Conservation (phyloP, 2,113 vertebrate genomes). For the Bolborhynchus lineola region DNA sequence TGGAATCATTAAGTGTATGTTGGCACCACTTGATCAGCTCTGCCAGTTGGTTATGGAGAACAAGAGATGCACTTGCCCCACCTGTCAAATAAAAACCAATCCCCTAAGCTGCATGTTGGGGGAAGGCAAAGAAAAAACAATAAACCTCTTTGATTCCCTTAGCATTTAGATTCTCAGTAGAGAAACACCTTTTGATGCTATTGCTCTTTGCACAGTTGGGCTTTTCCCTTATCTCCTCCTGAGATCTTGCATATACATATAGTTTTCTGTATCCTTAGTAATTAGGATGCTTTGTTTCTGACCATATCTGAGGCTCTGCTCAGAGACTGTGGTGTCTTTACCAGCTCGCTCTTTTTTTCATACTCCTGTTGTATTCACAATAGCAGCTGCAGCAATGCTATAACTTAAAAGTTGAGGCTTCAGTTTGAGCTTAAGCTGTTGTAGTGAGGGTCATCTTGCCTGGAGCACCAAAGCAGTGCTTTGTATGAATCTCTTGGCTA, state of each 20-base stretch:
- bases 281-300: constrained; percentile 40
- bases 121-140: neutral
- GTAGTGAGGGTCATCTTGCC: neutral
- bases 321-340: neutral
- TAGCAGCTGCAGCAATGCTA: neutral
- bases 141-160: neutral
- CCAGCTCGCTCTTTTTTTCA: neutral
- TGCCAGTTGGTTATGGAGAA: neutral
- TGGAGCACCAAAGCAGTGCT: neutral
- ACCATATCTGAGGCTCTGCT: neutral
- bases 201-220: neutral
- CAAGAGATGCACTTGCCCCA: neutral
- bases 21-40: neutral
- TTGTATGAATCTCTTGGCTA: neutral
- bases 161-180: neutral
- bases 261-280: constrained; percentile 13
- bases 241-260: neutral
- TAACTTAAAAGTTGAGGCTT: neutral
- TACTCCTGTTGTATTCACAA: neutral
- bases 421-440: neutral
- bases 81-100: neutral
- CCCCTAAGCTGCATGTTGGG: neutral
- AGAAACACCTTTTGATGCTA: neutral
- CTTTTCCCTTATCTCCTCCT: neutral
- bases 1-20: neutral